Conservation (phyloP, 2,113 vertebrate species). For the Ophthalmolycus amberensis region DNA sequence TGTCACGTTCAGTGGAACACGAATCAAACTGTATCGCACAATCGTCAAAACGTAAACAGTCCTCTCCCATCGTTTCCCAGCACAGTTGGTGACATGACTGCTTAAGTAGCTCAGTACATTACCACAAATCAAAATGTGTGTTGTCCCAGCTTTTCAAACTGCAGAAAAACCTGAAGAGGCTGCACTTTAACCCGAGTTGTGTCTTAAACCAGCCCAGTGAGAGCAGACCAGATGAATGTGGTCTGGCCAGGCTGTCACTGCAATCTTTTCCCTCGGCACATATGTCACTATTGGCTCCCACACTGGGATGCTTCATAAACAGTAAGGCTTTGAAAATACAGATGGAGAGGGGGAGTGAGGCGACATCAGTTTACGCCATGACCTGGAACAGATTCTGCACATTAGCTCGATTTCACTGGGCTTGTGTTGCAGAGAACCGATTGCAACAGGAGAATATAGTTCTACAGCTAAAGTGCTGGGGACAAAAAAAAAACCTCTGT, state of each 20-base stretch:
- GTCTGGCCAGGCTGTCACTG: conserved; percentile 44
- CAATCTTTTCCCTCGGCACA: conserved; percentile 24
- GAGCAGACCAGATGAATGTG: conserved; percentile 22
- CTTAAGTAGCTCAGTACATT: conserved; percentile 8
- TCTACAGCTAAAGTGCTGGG: neutral
- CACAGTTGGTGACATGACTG: conserved; percentile 20
- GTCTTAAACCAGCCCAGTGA: conserved; percentile 9
- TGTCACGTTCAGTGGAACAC: neutral
- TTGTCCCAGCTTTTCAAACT: conserved; percentile 12
- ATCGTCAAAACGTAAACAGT: conserved; percentile 17
- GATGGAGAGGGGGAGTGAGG: conserved; percentile 53
- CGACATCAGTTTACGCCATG: conserved; percentile 56
- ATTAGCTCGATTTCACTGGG: conserved; percentile 53
- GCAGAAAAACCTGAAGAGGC: conserved; percentile 20
- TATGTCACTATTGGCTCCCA: conserved; percentile 47
- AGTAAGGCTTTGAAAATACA: conserved; percentile 57
- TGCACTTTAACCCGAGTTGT: neutral
- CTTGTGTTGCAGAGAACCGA: conserved; percentile 37
- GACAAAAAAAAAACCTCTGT: neutral
- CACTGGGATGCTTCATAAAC: conserved; percentile 50
- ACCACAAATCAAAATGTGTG: conserved; percentile 16
- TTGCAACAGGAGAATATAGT: conserved; percentile 11
- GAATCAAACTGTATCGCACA: neutral
- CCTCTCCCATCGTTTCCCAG: conserved; percentile 5
- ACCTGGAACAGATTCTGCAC: conserved; percentile 68